phyloP scores from a whole-genome alignment of 1,140 invertebrate species.

The Gyrodactylus salaris region DNA sequence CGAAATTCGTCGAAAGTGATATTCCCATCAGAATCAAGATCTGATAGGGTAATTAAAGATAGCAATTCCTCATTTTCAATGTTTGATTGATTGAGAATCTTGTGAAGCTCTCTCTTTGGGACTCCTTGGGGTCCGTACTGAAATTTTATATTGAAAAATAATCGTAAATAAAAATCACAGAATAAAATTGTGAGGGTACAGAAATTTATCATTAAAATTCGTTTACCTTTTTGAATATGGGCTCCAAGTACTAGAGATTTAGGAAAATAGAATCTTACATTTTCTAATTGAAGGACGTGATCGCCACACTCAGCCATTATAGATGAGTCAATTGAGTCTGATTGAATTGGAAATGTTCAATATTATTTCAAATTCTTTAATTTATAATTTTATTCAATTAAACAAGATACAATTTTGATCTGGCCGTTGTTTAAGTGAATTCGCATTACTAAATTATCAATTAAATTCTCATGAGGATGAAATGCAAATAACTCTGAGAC shows the following conservation, averaged over 20 bases:
- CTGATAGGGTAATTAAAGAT: background rate
- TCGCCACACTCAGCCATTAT: background rate
- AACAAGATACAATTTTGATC: no score
- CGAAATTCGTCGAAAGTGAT: no score
- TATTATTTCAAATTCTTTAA: no score
- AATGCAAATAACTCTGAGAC: background rate
- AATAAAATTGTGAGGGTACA: no score
- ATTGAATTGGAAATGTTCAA: no score
- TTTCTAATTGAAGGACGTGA: background rate
- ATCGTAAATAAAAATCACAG: no score
- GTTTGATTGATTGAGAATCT: background rate
- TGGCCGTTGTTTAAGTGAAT: background rate
- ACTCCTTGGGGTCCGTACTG: background rate
- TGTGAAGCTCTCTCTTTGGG: background rate
- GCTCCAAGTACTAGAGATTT: background rate
- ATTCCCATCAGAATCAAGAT: background rate
- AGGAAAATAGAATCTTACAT: background rate
- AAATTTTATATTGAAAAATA: no score
- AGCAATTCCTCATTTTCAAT: background rate
- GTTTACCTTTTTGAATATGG: background rate
- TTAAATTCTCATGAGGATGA: background rate
- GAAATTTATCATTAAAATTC: background rate
- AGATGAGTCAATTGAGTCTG: no score
- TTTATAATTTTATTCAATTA: no score
- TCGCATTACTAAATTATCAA: background rate